These are phyloP conservation scores for Stercorarius parasiticus DNA, from an alignment of 2,113 vertebrate species.

Conservation along the genomic window DNA sequence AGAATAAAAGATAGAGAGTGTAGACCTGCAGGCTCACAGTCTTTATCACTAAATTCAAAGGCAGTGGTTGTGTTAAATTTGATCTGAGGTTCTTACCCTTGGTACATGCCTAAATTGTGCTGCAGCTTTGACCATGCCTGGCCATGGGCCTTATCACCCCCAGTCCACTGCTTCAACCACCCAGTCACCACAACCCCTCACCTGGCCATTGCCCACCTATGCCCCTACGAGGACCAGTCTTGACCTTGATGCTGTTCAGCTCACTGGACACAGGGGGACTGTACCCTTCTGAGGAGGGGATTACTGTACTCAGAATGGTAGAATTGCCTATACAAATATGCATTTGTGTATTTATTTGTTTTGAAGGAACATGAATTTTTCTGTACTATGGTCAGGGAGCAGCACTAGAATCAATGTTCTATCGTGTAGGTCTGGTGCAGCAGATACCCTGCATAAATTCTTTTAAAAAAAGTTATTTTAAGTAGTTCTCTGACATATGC, in stretches of 20 bases:
- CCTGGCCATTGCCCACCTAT: background rate
- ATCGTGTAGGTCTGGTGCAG: rapidly evolving
- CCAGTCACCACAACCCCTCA: background rate
- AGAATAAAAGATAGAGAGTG: background rate
- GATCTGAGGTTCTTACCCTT: background rate
- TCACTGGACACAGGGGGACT: background rate
- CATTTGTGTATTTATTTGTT: background rate
- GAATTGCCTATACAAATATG: background rate
- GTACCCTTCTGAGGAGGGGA: rapidly evolving
- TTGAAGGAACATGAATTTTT: background rate
- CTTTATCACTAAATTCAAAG: background rate
- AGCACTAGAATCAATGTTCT: background rate
- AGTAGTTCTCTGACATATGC: background rate
- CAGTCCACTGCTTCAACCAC: background rate
- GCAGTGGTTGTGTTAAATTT: background rate
- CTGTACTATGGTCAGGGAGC: background rate
- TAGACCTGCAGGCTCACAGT: background rate
- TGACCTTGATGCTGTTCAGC: background rate
- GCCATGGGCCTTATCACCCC: too few relatives aligned
- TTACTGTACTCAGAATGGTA: background rate
- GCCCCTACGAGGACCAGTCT: rapidly evolving
- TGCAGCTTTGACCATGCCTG: background rate
- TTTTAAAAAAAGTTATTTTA: background rate
- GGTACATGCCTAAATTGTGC: background rate
- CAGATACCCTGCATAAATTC: background rate